Evolutionary conservation across 2,797 vertebrate species (phyloP).

Genomic region (Onychomys arenicola): DNA sequence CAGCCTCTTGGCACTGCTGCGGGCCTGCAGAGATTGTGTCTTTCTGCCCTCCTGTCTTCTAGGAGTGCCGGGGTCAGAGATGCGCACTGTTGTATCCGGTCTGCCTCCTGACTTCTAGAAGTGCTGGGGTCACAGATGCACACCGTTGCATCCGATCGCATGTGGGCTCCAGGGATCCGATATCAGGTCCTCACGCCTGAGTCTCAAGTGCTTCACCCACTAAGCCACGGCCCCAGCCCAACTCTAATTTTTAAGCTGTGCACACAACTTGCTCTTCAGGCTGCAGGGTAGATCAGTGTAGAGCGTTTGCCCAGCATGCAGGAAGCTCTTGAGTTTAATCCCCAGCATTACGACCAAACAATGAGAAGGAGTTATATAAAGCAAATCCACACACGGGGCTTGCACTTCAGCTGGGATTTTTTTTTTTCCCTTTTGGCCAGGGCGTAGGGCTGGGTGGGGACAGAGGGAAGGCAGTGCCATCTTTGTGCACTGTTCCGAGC

Average conservation of each 20-base stretch:
- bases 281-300: background rate
- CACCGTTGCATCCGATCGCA: background rate
- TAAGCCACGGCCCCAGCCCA: background rate
- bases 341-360: background rate
- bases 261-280: background rate
- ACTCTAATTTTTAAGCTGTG: background rate
- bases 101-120: background rate
- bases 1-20: background rate
- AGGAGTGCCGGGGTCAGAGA: background rate
- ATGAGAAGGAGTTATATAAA: background rate
- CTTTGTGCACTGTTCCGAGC: constrained; percentile 17
- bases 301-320: background rate
- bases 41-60: background rate
- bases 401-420: background rate
- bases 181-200: background rate
- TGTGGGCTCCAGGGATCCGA: background rate
- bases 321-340: too few species aligned
- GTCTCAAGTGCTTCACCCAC: background rate
- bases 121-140: too few species aligned
- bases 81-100: background rate
- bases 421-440: background rate
- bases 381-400: background rate
- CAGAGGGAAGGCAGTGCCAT: background rate
- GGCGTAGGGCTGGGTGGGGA: background rate
- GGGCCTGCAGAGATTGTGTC: too few species aligned